Percentiles rank a stretch among this genome's conserved stretches.
phyloP scores from a whole-genome alignment of 2,888 invertebrate species.

The Bembecia ichneumoniformis region DNA sequence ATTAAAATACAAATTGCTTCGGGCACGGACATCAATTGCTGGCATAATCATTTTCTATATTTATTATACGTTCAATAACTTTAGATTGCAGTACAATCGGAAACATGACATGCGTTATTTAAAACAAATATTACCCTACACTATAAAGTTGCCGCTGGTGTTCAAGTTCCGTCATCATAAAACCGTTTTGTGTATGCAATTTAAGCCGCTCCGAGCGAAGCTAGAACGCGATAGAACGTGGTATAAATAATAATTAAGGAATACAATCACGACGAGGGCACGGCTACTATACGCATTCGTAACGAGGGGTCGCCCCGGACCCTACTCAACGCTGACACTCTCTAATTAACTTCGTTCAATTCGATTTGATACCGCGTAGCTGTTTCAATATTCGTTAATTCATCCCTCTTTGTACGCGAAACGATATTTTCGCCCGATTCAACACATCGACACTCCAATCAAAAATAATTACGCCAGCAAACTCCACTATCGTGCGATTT shows the following conservation, averaged over 20 bases:
- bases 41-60: too few species aligned
- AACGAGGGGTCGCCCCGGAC: slow-evolving; percentile 16
- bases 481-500: too few species aligned
- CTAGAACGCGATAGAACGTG: not conserved
- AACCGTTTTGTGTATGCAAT: slow-evolving; percentile 6
- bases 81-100: not conserved
- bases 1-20: too few species aligned
- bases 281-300: slow-evolving; percentile 12
- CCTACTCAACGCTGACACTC: slow-evolving; percentile 44
- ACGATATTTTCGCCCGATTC: not conserved
- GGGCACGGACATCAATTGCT: too few species aligned
- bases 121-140: not conserved
- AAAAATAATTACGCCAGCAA: too few species aligned
- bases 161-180: slow-evolving; percentile 8
- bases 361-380: slow-evolving; percentile 45
- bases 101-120: not conserved
- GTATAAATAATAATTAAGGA: slow-evolving; percentile 32
- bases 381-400: slow-evolving; percentile 40
- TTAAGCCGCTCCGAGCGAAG: not conserved
- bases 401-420: slow-evolving; percentile 16
- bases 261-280: slow-evolving; percentile 19
- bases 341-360: slow-evolving; percentile 57
- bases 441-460: too few species aligned
- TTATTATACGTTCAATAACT: not conserved
- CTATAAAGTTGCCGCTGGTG: not conserved